Percentiles rank a stretch among this genome's conserved stretches.
phyloP scores from a whole-genome alignment of 2,797 vertebrate species.

The Manis javanica region DNA sequence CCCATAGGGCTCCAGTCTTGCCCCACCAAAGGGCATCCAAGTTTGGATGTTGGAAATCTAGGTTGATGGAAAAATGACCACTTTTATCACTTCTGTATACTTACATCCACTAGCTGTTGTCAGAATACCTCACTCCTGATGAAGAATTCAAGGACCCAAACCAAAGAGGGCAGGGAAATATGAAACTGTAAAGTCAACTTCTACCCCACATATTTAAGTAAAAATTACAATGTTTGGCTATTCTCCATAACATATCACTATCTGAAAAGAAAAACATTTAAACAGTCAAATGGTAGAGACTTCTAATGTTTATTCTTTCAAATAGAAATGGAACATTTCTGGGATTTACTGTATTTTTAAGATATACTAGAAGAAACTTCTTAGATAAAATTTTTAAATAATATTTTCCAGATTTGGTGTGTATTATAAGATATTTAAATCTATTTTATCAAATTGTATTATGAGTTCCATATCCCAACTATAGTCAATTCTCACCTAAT shows the following conservation, averaged over 20 bases:
- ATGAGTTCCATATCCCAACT: not conserved
- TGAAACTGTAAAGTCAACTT: not conserved
- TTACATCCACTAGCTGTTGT: not conserved
- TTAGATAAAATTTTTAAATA: not conserved
- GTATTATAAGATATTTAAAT: not conserved
- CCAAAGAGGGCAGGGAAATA: not conserved
- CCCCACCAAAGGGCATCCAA: not conserved
- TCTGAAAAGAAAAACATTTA: not conserved
- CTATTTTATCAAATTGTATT: conserved; percentile 21
- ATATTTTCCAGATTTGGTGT: not conserved
- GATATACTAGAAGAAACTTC: not conserved
- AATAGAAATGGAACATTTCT: not conserved
- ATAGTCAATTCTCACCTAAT: not conserved
- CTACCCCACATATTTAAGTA: not conserved
- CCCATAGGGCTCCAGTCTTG: no score
- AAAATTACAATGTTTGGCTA: not conserved
- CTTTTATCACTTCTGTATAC: not conserved
- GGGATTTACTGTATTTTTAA: not conserved
- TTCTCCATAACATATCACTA: not conserved
- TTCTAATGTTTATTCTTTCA: not conserved
- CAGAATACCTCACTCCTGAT: not conserved
- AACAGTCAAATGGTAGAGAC: not conserved
- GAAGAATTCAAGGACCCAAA: not conserved
- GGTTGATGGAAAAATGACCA: not conserved
- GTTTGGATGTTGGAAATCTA: not conserved